Percentiles rank a stretch among this genome's conserved stretches.
Evolutionary conservation across 2,888 invertebrate genomes (phyloP).

Genomic region (Phoronis australis): DNA sequence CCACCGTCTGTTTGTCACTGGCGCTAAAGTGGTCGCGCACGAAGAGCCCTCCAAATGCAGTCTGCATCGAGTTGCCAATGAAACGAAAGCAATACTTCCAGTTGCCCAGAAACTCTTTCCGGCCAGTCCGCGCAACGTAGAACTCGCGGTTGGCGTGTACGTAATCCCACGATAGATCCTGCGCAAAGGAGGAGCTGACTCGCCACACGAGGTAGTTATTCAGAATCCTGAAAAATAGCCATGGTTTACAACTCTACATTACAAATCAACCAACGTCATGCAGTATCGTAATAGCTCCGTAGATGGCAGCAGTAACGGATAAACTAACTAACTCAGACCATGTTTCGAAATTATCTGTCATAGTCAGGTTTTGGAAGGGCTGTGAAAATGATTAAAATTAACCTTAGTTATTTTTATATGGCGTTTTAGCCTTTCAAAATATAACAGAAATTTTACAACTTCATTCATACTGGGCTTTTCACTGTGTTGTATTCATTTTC

Average conservation of each 20-base stretch:
- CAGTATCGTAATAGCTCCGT: neutral
- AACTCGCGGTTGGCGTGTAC: conserved; percentile 33
- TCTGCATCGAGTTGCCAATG: conserved; percentile 18
- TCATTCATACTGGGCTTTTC: too few species aligned
- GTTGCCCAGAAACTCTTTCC: conserved; percentile 25
- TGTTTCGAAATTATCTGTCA: too few species aligned
- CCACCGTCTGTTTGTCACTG: conserved; percentile 30
- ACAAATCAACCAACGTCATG: neutral
- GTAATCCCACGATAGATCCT: conserved; percentile 57
- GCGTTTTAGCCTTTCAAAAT: too few species aligned
- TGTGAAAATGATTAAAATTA: neutral
- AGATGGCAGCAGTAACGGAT: neutral
- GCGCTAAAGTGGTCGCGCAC: conserved; percentile 29
- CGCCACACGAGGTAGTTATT: conserved; percentile 63
- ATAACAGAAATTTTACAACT: too few species aligned
- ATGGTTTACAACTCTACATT: conserved; percentile 4
- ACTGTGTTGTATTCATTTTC: too few species aligned
- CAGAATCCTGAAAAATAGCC: conserved; percentile 53
- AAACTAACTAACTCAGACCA: neutral
- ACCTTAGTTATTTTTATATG: too few species aligned
- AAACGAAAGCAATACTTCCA: conserved; percentile 31
- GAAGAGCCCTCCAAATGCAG: conserved; percentile 32
- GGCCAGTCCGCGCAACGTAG: conserved; percentile 25
- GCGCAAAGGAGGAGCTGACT: conserved; percentile 57
- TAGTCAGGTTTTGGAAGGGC: neutral